phyloP scores from a whole-genome alignment of 2,113 vertebrate genomes.

The Cervus canadensis region DNA sequence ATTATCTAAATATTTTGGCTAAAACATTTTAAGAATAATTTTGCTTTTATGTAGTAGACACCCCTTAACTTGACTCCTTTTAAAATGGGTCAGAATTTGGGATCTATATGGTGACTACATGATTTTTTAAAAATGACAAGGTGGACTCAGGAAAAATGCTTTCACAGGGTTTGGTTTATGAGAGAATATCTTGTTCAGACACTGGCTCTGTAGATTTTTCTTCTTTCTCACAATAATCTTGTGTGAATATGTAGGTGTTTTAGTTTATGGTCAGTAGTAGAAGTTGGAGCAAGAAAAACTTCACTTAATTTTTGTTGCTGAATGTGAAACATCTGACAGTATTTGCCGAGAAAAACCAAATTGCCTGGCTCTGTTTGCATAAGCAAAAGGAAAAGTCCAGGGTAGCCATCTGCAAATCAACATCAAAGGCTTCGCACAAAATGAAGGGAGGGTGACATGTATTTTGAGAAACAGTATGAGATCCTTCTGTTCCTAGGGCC shows the following conservation, averaged over 20 bases:
- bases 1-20: background rate
- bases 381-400: constrained; percentile 82
- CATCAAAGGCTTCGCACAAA: constrained; percentile 87
- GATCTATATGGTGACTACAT: background rate
- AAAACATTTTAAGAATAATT: background rate
- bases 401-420: constrained; percentile 82
- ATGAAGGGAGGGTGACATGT: constrained; percentile 80
- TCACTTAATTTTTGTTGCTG: constrained; percentile 77
- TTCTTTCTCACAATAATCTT: background rate
- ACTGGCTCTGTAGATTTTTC: background rate
- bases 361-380: constrained; percentile 85
- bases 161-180: background rate
- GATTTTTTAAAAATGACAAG: background rate
- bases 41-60: background rate
- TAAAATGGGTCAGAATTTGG: background rate
- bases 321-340: constrained; percentile 78
- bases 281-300: constrained; percentile 68
- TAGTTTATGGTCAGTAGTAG: constrained; percentile 36
- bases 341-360: constrained; percentile 78
- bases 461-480: constrained; percentile 90
- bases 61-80: background rate
- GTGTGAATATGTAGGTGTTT: background rate
- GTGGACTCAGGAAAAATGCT: background rate
- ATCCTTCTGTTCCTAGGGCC: constrained; percentile 77
- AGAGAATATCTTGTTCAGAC: background rate